Evolutionary conservation across 64 coral and sea anemone species (phyloP).

Genomic region (Porites australiensis): DNA sequence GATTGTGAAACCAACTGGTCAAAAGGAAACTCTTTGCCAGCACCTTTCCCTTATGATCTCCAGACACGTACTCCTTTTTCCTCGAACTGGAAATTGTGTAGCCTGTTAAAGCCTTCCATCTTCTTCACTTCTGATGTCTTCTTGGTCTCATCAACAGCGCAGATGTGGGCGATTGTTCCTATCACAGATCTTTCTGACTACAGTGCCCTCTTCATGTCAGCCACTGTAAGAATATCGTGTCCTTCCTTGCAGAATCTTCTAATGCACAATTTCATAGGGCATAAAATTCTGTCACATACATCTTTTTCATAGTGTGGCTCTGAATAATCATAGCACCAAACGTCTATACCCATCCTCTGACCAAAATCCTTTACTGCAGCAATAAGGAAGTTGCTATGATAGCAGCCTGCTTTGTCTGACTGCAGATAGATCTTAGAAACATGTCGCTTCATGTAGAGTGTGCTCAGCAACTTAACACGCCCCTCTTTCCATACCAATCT

Average conservation of each 20-base stretch:
- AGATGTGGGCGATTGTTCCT: constrained; percentile 19
- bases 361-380: constrained; percentile 34
- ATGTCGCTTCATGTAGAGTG: constrained; percentile 28
- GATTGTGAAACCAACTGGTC: not conserved
- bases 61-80: constrained; percentile 42
- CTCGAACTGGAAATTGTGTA: constrained; percentile 57
- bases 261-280: constrained; percentile 11
- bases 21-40: not conserved
- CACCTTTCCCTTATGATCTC: constrained; percentile 32
- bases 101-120: constrained; percentile 46
- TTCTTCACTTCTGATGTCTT: constrained; percentile 41
- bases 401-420: constrained; percentile 39
- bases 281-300: constrained; percentile 37
- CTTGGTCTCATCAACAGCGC: constrained; percentile 24
- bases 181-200: constrained; percentile 2
- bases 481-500: constrained; percentile 35
- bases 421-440: not conserved
- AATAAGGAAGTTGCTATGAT: constrained; percentile 56
- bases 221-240: constrained; percentile 3
- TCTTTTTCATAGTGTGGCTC: constrained; percentile 21
- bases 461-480: constrained; percentile 31
- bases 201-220: constrained; percentile 13
- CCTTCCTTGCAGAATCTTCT: constrained; percentile 33
- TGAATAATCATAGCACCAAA: constrained; percentile 24
- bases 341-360: constrained; percentile 1